These are phyloP conservation scores for Melitaea athalia DNA, from an alignment of 2,888 invertebrate species.

Conservation along the genomic window DNA sequence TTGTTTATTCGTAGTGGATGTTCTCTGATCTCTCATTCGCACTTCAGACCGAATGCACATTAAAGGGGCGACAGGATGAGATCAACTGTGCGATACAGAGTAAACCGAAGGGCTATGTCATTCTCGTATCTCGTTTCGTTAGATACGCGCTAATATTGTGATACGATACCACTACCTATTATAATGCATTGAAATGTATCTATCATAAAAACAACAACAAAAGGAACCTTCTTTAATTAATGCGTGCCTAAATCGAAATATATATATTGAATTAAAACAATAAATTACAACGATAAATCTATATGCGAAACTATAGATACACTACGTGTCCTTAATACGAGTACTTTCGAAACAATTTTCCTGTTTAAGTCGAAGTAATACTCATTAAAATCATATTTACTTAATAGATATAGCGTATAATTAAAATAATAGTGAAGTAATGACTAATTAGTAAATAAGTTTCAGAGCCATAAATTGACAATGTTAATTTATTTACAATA, in stretches of 20 bases:
- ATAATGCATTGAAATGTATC: not conserved
- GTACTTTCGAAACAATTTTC: slow-evolving; percentile 1
- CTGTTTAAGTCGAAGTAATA: not conserved
- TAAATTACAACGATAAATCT: not conserved
- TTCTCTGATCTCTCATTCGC: slow-evolving; percentile 51
- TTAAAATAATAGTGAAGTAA: slow-evolving; percentile 4
- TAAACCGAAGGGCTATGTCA: slow-evolving; percentile 44
- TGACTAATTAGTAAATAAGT: slow-evolving; percentile 1
- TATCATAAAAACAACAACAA: not conserved
- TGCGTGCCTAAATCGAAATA: not conserved
- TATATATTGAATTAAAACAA: not conserved
- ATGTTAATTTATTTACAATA: slow-evolving; percentile 6
- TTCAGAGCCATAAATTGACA: too few species aligned
- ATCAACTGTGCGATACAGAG: slow-evolving; percentile 45
- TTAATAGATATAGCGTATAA: not conserved
- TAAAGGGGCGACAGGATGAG: slow-evolving; percentile 46
- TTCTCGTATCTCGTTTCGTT: slow-evolving; percentile 31
- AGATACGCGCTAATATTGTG: slow-evolving; percentile 18
- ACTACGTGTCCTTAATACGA: not conserved
- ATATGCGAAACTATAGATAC: not conserved
- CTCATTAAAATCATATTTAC: not conserved
- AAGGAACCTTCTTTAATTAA: not conserved
- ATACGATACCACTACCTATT: slow-evolving; percentile 4
- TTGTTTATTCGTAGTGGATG: slow-evolving; percentile 46
- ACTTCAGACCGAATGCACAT: slow-evolving; percentile 41